Base-by-base conservation (phyloP, 2,888 invertebrate genomes). In the Pycnomerus fuliginosus region DNA sequence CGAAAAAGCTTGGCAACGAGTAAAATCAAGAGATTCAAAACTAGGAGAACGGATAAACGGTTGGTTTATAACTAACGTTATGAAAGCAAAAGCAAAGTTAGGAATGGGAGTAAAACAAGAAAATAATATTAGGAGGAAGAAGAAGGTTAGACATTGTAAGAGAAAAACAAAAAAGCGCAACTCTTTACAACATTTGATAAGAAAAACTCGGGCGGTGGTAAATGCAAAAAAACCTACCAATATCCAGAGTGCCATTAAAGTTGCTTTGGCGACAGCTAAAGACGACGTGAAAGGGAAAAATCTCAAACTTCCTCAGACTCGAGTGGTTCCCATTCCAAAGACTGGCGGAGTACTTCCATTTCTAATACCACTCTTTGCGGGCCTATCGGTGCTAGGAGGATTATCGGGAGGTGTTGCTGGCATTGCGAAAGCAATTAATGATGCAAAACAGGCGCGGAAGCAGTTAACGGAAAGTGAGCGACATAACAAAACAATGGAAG, bases 401-500 rank as follows among this genome's bases (percentile, higher is more conserved):
- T 46, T 70, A 44, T 55, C 61, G 7, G 68, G 70, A 12, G 68
- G 69, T 12, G 64, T 64, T 20, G 61, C 68, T 5, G 63, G 60
- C 31, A 58, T 70, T 16, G 60, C 61, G 1, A 69, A 68, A 50
- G 61, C 67, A 10, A 55, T 67, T 5, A 65, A 64, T 48, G 55
- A 64, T 30, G 59, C 61, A 2, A 64, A 64, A 52, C 37, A 45
- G 25, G 68, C 67, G 12, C 53, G 58, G 53, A 54, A 62, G 48
- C 50, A 60, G 45, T 44, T 67, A 25, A 24, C 52, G 15, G 67
- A 71, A 53, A 55, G 43, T 35, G 43, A 59, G 39, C 56, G 67
- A 7, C 69, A 69, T 48, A 71, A 71, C 45, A 45, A 57, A 55
- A 50, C 52, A 7, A 68, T 70, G 64, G 69, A 70, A 57, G 61